phyloP scores from a whole-genome alignment of 1,140 invertebrate species.

The Rhyzopertha dominica region DNA sequence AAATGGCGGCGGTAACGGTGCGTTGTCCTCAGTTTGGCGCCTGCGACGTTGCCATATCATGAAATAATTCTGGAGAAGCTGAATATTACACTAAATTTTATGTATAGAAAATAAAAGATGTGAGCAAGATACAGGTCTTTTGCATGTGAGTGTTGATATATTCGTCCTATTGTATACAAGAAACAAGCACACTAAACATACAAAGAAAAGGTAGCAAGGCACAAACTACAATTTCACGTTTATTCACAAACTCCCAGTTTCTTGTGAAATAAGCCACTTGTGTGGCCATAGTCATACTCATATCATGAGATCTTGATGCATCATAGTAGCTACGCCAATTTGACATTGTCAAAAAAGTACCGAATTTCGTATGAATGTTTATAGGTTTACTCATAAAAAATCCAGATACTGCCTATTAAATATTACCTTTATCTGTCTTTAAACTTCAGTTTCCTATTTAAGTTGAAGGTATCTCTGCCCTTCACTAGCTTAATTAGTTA shows the following conservation, averaged over 20 bases:
- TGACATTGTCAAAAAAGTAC: not conserved
- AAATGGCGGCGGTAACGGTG: not conserved
- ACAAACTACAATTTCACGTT: not conserved
- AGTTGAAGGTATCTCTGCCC: too few species aligned
- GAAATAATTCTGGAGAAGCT: not conserved
- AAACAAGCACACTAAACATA: too few species aligned
- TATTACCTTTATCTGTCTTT: not conserved
- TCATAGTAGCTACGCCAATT: slow-evolving; percentile 4
- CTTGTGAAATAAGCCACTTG: not conserved
- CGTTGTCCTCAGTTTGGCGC: too few species aligned
- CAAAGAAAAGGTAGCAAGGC: too few species aligned
- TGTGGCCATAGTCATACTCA: not conserved
- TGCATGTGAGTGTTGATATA: too few species aligned
- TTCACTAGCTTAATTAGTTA: too few species aligned
- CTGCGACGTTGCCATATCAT: not conserved
- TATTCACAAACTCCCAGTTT: not conserved
- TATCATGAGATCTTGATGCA: not conserved
- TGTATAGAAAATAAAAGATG: too few species aligned
- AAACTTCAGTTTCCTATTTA: too few species aligned
- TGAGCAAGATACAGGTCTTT: too few species aligned
- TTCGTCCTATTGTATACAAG: too few species aligned
- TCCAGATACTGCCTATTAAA: not conserved
- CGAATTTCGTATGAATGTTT: not conserved
- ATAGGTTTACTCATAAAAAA: not conserved
- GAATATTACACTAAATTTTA: not conserved